Evolutionary conservation across 2,113 vertebrate genomes (phyloP), one percentile per base, ranked within the genome.

Genomic region (Poicephalus meyeri): DNA sequence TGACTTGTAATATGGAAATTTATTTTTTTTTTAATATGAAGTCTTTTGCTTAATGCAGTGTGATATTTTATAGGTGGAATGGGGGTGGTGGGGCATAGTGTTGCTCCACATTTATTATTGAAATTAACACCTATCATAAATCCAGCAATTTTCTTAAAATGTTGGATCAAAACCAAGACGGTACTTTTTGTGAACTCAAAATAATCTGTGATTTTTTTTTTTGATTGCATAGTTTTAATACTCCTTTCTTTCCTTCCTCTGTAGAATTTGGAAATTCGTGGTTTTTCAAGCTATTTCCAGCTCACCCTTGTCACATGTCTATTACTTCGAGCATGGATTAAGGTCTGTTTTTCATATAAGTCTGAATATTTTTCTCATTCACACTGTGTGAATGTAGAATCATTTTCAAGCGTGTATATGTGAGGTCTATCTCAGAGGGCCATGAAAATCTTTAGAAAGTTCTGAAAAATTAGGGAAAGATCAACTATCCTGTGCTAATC

Each of bases 11-110:
- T 76, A 72, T 28, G 1, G 8, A 55, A 5, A 8, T 0, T 0
- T 61, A 1, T 53, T 53, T 50, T 50, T 81, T 81, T 17, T 16
- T 68, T 61, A 55, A 29, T 50, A 50, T 42, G 11, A 87, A 33
- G 9, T 56, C 21, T 58, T 56, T 8, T 71, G 6, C 49, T 58
- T 53, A 86, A 88, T 28, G 9, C 7, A 31, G 2, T 14, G 10
- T 44, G 31, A 47, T 74, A 70, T 82, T 88, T 61, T 71, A 44
- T 11, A 24, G 5, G 7, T 47, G 7, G 8, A 52, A 78, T 9
- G 2, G 4, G 25, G 1, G 1, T 11, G 6, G 4, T 4, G 4
- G 13, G 31, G 13, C 10, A 50, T 6, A 65, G 6, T 13, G 6
- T 39, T 11, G 2, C 6, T 78, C 15, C 13, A 33, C 2, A 4